phyloP scores from a whole-genome alignment of 2,113 vertebrate genomes.

The Engraulis encrasicolus region DNA sequence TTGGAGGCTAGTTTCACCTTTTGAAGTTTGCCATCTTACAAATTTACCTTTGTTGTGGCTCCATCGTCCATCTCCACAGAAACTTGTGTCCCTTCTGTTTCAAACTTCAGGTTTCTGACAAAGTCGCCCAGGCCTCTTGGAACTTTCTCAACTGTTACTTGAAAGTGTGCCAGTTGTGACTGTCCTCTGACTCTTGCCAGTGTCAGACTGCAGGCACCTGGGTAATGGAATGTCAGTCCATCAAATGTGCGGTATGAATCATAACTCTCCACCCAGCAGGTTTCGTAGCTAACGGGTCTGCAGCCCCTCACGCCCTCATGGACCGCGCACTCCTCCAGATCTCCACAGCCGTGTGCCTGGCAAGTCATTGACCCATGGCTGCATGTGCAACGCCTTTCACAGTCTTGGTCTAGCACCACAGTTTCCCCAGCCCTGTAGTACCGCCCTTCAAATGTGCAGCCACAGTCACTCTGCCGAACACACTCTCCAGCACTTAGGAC shows the following conservation, averaged over 20 bases:
- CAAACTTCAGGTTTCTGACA: slow-evolving; percentile 45
- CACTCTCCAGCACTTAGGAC: slow-evolving; percentile 63
- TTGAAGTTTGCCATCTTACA: not conserved
- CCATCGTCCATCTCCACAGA: slow-evolving; percentile 46
- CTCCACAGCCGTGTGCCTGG: slow-evolving; percentile 43
- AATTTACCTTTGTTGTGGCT: slow-evolving; percentile 49
- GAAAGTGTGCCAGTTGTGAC: slow-evolving; percentile 45
- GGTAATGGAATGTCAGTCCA: slow-evolving; percentile 58
- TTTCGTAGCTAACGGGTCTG: slow-evolving; percentile 46
- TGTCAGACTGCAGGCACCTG: slow-evolving; percentile 60
- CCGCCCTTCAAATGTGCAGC: slow-evolving; percentile 62
- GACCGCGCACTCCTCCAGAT: slow-evolving; percentile 49
- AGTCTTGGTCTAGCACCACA: slow-evolving; percentile 53
- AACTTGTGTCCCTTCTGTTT: slow-evolving; percentile 50
- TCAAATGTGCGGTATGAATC: slow-evolving; percentile 66
- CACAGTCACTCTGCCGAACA: slow-evolving; percentile 59
- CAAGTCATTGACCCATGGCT: slow-evolving; percentile 56
- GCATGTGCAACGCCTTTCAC: slow-evolving; percentile 62
- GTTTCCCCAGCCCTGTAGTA: slow-evolving; percentile 64
- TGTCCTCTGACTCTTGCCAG: slow-evolving; percentile 56
- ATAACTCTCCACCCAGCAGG: slow-evolving; percentile 57
- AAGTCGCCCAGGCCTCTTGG: slow-evolving; percentile 49
- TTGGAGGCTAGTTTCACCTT: not conserved
- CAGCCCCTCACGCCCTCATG: slow-evolving; percentile 56
- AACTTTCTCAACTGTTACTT: slow-evolving; percentile 57